Evolutionary conservation across 2,113 vertebrate species (phyloP).

Genomic region (Uropsilus gracilis): DNA sequence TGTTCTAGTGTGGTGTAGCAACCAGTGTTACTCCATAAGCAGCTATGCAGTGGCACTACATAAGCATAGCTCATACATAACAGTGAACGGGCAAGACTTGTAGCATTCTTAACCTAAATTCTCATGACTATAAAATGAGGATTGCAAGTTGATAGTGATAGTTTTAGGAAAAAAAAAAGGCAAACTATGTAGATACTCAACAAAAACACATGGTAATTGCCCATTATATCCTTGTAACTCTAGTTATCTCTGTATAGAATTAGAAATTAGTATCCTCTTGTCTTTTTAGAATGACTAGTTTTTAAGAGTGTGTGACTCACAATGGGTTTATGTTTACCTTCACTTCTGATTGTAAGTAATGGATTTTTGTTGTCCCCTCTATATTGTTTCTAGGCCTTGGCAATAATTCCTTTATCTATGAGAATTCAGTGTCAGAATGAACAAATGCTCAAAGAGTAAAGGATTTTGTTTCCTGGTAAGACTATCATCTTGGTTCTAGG

Average conservation of each 20-base stretch:
- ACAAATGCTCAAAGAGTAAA: not conserved
- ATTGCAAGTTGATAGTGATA: not conserved
- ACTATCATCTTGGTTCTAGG: not conserved
- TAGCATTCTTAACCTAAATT: not conserved
- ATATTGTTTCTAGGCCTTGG: not conserved
- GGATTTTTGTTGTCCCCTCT: not conserved
- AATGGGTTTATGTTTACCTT: not conserved
- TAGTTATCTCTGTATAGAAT: not conserved
- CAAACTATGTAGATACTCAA: not conserved
- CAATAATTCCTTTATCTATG: not conserved
- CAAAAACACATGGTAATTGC: not conserved
- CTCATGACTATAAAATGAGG: not conserved
- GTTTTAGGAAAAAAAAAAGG: not conserved
- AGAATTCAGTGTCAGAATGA: not conserved
- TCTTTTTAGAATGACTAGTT: not conserved
- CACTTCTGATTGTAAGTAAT: not conserved
- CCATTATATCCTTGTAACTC: not conserved
- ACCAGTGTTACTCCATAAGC: too few species aligned
- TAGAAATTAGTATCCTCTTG: not conserved
- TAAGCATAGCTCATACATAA: not conserved
- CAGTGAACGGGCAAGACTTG: too few species aligned
- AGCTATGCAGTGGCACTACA: not conserved
- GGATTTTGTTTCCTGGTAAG: slow-evolving; percentile 37
- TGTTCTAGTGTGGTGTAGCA: not conserved
- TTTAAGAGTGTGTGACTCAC: not conserved